Evolutionary conservation across 2,113 vertebrate species (phyloP).

Genomic region (Lates calcarifer): DNA sequence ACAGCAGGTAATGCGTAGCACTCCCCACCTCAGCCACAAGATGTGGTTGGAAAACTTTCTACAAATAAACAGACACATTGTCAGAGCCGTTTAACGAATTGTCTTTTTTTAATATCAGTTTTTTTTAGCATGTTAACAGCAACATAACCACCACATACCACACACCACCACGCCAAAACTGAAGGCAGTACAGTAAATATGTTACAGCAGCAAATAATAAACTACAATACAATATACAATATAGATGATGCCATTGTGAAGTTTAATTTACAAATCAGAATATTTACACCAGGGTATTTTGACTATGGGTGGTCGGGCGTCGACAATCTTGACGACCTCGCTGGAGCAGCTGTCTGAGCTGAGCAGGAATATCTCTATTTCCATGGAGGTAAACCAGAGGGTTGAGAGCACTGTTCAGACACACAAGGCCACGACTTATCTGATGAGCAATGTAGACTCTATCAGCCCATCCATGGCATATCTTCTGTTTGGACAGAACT

Average conservation of each 20-base stretch:
- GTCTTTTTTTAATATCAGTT: too few relatives aligned
- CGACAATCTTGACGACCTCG: fast-evolving
- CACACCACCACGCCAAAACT: too few relatives aligned
- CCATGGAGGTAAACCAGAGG: conserved; percentile 86
- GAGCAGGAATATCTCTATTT: conserved; percentile 49
- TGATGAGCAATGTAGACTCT: conserved; percentile 83
- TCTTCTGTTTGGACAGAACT: conserved; percentile 36
- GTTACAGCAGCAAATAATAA: too few relatives aligned
- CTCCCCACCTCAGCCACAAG: too few relatives aligned
- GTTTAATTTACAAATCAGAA: not conserved
- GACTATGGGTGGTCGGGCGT: fast-evolving
- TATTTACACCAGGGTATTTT: not conserved
- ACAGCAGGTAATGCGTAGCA: too few relatives aligned
- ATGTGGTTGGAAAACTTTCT: too few relatives aligned
- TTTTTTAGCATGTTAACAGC: too few relatives aligned
- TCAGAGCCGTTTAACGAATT: too few relatives aligned
- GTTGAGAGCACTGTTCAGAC: conserved; percentile 87
- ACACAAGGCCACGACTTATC: conserved; percentile 84
- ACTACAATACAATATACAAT: too few relatives aligned
- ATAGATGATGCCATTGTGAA: not conserved
- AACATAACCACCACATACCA: too few relatives aligned
- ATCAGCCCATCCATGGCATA: conserved; percentile 64
- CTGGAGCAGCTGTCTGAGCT: conserved; percentile 29
- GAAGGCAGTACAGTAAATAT: too few relatives aligned
- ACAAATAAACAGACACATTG: too few relatives aligned